Evolutionary conservation across 2,888 invertebrate species (phyloP), one percentile per base, ranked within the genome.

Genomic region (Melinaea menophilus): DNA sequence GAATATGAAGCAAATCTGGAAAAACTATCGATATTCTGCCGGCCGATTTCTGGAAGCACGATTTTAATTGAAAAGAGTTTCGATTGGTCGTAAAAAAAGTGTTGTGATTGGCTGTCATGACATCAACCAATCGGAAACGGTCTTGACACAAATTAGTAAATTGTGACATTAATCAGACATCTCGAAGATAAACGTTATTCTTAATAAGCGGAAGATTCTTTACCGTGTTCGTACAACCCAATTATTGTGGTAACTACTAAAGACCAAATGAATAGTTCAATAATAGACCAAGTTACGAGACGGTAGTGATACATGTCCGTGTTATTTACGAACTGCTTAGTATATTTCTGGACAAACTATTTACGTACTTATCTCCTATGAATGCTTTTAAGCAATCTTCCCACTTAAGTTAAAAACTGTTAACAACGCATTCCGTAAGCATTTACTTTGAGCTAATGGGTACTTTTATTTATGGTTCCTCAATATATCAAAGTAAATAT

Each of bases 291-390:
- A 59, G 59, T 60, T 48, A 54, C 63, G 60, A 59, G 61, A 61
- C 61, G 54, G 55, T 64, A 64, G 64, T 69, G 65, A 69, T 66
- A 69, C 61, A 63, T 59, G 68, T 60, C 57, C 51, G 57, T 47
- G 55, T 59, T 64, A 66, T 65, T 67, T 68, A 67, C 69, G 66
- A 67, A 59, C 64, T 64, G 61, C 59, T 56, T 47, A 55, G 62
- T 60, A 58, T 70, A 71, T 71, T 69, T 73, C 69, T 61, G 71
- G 68, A 64, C 56, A 34, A 65, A 64, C 69, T 73, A 70, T 72
- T 73, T 72, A 67, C 65, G 68, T 63, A 71, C 68, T 69, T 67
- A 71, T 68, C 65, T 61, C 13, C 65, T 66, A 60, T 65, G 64
- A 65, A 71, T 60, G 71, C 64, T 71, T 69, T 69, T 64, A 72